These are phyloP conservation scores for Cryptosula pallasiana DNA, from an alignment of 2,888 invertebrate genomes.

Conservation along the genomic window DNA sequence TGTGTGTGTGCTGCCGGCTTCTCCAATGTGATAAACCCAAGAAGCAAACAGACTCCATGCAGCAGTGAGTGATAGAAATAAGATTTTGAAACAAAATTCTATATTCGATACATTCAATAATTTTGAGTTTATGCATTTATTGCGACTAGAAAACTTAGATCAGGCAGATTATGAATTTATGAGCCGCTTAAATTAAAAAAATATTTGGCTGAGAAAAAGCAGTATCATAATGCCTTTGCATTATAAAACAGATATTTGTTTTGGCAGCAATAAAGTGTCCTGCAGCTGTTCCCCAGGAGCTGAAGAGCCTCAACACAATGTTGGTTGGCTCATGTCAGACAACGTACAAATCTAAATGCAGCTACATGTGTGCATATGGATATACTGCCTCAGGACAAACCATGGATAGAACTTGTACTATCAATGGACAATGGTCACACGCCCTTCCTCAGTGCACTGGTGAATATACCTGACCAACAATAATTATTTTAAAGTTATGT, in stretches of 20 bases:
- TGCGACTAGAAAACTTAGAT: no score
- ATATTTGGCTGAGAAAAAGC: no score
- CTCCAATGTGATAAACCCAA: neutral
- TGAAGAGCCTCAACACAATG: neutral
- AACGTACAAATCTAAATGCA: neutral
- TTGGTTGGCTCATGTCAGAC: neutral
- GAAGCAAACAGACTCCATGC: neutral
- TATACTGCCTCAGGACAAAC: neutral
- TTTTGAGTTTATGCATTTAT: no score
- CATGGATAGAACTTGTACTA: neutral
- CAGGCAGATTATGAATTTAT: no score
- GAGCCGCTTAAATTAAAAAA: no score
- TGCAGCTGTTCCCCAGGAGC: neutral
- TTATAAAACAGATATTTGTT: no score
- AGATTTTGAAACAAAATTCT: no score
- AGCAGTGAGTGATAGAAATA: no score
- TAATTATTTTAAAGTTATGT: no score
- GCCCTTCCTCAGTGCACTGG: neutral
- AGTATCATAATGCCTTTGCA: no score
- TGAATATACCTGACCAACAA: no score
- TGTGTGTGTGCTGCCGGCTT: neutral
- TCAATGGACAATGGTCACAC: neutral
- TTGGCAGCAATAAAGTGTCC: neutral
- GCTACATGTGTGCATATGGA: neutral
- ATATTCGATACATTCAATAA: no score